A percentile compares a stretch with the other conserved stretches of the same genome.
Evolutionary conservation across 2,797 vertebrate species (phyloP).

Genomic region (Silurus lanzhouensis): DNA sequence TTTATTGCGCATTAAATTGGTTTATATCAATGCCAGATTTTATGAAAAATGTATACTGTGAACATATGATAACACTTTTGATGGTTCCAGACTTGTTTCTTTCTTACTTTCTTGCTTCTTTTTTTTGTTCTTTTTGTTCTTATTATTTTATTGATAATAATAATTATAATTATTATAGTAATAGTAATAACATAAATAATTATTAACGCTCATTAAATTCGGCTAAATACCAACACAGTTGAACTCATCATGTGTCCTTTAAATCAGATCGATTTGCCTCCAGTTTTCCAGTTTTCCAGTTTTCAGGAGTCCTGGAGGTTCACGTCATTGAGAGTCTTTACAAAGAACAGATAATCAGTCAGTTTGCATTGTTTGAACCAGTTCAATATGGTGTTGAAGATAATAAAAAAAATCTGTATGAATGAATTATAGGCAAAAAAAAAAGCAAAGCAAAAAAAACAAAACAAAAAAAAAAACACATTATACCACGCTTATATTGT

Average conservation of each 20-base stretch:
- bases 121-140: neutral
- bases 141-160: neutral
- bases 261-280: neutral
- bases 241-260: neutral
- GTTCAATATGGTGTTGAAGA: neutral
- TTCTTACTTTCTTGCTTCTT: neutral
- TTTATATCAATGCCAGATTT: neutral
- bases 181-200: neutral
- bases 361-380: neutral
- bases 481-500: neutral
- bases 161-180: no score
- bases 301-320: neutral
- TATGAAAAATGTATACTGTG: neutral
- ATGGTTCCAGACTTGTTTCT: neutral
- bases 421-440: neutral
- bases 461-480: no score
- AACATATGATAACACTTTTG: neutral
- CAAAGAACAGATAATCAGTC: neutral
- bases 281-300: neutral
- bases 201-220: neutral
- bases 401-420: neutral
- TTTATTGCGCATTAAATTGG: neutral
- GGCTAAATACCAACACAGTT: neutral
- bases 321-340: neutral
- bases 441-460: no score